phyloP scores from a whole-genome alignment of 2,797 vertebrate genomes.

The Sphaeramia orbicularis region DNA sequence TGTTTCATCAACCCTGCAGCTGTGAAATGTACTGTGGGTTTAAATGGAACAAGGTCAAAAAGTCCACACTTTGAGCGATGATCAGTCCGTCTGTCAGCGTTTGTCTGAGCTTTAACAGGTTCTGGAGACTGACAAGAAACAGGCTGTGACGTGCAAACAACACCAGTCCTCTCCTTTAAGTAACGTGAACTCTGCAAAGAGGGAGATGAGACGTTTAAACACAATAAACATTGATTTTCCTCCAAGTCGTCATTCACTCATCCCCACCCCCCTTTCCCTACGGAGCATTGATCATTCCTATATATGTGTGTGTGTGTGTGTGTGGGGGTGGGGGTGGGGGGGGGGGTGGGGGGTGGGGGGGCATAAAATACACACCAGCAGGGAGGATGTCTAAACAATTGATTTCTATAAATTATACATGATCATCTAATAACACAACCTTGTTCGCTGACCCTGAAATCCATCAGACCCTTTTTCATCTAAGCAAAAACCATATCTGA shows the following conservation, averaged over 20 bases:
- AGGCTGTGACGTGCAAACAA: slow-evolving; percentile 7
- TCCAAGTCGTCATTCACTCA: slow-evolving; percentile 22
- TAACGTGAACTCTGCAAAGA: slow-evolving; percentile 12
- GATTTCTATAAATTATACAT: slow-evolving; percentile 81
- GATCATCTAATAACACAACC: slow-evolving; percentile 57
- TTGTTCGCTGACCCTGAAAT: slow-evolving; percentile 29
- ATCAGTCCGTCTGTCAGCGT: not conserved
- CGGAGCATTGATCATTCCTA: slow-evolving; percentile 69
- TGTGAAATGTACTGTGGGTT: not conserved
- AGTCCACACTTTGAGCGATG: not conserved
- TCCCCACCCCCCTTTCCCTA: slow-evolving; percentile 34
- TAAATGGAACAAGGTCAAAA: not conserved
- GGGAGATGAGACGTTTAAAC: slow-evolving; percentile 53
- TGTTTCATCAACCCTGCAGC: not conserved
- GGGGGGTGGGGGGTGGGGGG: slow-evolving; percentile 12
- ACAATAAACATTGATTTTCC: slow-evolving; percentile 75
- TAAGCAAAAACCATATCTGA: slow-evolving; percentile 13
- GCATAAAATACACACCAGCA: slow-evolving; percentile 30
- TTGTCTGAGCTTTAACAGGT: slow-evolving; percentile 39
- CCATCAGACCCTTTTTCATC: not conserved
- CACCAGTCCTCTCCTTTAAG: not conserved
- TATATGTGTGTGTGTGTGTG: too few relatives aligned
- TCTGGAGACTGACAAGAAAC: not conserved
- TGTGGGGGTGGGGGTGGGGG: slow-evolving; percentile 15
- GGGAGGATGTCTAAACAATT: slow-evolving; percentile 59